A percentile compares a stretch with the other conserved stretches of the same genome.
phyloP scores from a whole-genome alignment of 2,888 invertebrate species.

The Peribatodes rhomboidaria region DNA sequence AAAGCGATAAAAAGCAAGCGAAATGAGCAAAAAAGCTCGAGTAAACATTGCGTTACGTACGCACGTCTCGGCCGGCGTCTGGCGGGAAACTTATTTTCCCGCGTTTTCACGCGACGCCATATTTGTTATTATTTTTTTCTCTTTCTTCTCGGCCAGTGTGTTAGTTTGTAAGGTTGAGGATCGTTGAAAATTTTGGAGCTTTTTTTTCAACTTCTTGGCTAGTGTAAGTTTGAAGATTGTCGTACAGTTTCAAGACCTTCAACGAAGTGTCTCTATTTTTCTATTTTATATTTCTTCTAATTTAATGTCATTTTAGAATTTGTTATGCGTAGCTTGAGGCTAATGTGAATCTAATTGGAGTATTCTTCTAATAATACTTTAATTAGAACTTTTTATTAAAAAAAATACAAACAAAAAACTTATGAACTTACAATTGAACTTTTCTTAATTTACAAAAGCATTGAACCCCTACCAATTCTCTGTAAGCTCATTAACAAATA shows the following conservation, averaged over 20 bases:
- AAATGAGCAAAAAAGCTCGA: constrained; percentile 60
- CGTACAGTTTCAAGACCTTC: not conserved
- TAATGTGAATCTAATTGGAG: constrained; percentile 74
- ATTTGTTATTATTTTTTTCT: constrained; percentile 54
- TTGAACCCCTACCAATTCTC: not conserved
- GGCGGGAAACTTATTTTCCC: constrained; percentile 85
- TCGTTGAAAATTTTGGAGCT: not conserved
- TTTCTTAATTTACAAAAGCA: not conserved
- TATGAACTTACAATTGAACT: not conserved
- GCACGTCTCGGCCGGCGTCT: constrained; percentile 78
- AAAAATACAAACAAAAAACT: not conserved
- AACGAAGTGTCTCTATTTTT: not conserved
- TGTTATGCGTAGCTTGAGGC: constrained; percentile 45
- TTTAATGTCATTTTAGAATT: no score
- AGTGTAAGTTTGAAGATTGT: not conserved
- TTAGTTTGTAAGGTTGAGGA: constrained; percentile 19
- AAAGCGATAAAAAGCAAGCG: constrained; percentile 48
- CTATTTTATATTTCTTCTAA: not conserved
- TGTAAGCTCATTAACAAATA: not conserved
- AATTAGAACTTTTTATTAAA: constrained; percentile 18
- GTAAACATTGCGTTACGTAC: constrained; percentile 79
- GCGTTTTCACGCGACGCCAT: constrained; percentile 75
- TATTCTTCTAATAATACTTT: constrained; percentile 40
- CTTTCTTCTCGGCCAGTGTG: constrained; percentile 27
- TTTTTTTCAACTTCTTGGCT: not conserved